Percentiles rank a stretch among this genome's conserved stretches.
These are phyloP conservation scores for Tragulus kanchil DNA, from an alignment of 2,113 vertebrate species.

Conservation along the genomic window DNA sequence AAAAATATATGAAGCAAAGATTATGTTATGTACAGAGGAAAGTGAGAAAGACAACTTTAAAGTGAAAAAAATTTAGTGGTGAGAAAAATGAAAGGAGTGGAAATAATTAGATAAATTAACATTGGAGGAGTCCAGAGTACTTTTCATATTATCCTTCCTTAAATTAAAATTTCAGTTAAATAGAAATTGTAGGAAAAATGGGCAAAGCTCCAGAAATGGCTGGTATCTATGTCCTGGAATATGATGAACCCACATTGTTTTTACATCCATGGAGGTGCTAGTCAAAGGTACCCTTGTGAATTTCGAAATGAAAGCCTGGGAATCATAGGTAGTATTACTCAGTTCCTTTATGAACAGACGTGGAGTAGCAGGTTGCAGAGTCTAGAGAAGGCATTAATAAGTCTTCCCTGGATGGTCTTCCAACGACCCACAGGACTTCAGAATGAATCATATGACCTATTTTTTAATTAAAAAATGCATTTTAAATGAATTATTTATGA, in stretches of 20 bases:
- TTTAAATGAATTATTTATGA: slow-evolving; percentile 86
- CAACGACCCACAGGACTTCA: slow-evolving; percentile 63
- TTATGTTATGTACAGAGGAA: neutral
- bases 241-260: slow-evolving; percentile 78
- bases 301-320: slow-evolving; percentile 60
- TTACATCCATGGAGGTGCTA: slow-evolving; percentile 72
- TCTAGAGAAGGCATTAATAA: slow-evolving; percentile 71
- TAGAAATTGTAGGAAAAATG: neutral
- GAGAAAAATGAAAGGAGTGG: neutral
- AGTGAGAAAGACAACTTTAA: neutral
- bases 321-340: slow-evolving; percentile 19
- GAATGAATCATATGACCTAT: slow-evolving; percentile 81
- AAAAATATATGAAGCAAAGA: neutral
- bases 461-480: slow-evolving; percentile 83
- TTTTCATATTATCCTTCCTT: neutral
- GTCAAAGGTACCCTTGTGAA: slow-evolving; percentile 67
- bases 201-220: too few relatives aligned
- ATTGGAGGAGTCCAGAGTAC: neutral
- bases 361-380: slow-evolving; percentile 70
- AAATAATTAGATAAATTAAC: slow-evolving; percentile 29
- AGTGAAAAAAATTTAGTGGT: neutral
- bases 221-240: slow-evolving; percentile 45
- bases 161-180: too few relatives aligned
- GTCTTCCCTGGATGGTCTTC: slow-evolving; percentile 72
- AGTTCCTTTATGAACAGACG: slow-evolving; percentile 77